Conservation (phyloP, 2,888 invertebrate genomes). For the Aphrophora alni region DNA sequence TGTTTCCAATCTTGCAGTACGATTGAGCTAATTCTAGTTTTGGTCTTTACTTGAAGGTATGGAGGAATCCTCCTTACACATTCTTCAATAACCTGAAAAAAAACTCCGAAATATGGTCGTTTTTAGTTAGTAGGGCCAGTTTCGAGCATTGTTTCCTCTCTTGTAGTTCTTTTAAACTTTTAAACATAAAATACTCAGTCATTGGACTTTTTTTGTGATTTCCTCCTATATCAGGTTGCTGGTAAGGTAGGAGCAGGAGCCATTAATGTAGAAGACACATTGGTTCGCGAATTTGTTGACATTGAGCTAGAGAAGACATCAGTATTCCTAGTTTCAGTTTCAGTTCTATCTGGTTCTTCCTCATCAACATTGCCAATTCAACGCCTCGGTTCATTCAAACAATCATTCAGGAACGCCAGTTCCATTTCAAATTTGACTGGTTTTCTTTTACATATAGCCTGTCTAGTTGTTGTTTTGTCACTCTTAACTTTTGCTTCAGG, state of each 20-base stretch:
- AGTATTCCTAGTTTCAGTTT: no score
- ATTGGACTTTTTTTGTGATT: neutral
- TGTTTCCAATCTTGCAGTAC: neutral
- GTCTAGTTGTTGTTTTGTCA: constrained; percentile 16
- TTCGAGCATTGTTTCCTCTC: neutral
- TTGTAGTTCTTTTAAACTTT: neutral
- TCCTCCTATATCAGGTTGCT: neutral
- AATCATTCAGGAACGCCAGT: constrained; percentile 1
- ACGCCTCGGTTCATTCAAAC: neutral
- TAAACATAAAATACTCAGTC: neutral
- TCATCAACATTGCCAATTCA: neutral
- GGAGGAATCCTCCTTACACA: neutral
- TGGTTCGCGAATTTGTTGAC: no score
- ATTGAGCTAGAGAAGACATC: no score
- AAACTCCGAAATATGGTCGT: neutral
- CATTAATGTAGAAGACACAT: no score
- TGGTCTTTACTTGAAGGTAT: neutral
- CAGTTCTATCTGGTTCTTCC: no score
- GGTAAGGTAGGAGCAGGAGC: neutral
- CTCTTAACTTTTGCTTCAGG: neutral
- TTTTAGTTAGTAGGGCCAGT: neutral
- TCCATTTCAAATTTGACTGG: constrained; percentile 2
- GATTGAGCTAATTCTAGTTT: neutral
- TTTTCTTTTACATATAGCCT: neutral
- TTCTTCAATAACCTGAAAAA: neutral